Evolutionary conservation across 2,888 invertebrate genomes (phyloP).

Genomic region (Danaus chrysippus): DNA sequence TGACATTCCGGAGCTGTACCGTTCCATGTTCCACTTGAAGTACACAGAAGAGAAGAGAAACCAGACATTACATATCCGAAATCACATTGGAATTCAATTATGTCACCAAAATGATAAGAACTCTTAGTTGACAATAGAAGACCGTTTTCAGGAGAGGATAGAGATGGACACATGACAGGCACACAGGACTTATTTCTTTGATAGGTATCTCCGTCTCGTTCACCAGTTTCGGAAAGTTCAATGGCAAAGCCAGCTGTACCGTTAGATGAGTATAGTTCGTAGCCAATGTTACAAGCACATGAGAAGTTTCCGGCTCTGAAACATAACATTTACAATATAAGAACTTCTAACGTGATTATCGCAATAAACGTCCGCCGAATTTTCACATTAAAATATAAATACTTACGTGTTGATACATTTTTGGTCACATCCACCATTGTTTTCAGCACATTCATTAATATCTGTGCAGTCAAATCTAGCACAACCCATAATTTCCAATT

Average conservation of each 20-base stretch:
- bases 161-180: constrained; percentile 91
- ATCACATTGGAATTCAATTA: constrained; percentile 94
- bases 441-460: constrained; percentile 90
- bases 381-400: not conserved
- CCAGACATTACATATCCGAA: constrained; percentile 97
- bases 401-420: constrained; percentile 90
- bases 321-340: not conserved
- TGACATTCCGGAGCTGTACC: constrained; percentile 95
- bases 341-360: too few species aligned
- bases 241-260: constrained; percentile 94
- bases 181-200: constrained; percentile 97
- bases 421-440: constrained; percentile 95
- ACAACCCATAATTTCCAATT: constrained; percentile 95
- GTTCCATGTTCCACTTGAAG: constrained; percentile 95
- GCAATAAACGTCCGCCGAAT: constrained; percentile 7
- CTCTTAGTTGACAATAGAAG: constrained; percentile 88
- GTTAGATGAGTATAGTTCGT: constrained; percentile 90
- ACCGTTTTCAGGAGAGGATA: constrained; percentile 91
- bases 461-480: constrained; percentile 93
- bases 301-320: constrained; percentile 89
- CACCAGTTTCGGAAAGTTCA: constrained; percentile 90
- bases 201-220: constrained; percentile 92
- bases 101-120: constrained; percentile 92
- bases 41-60: constrained; percentile 90
- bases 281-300: constrained; percentile 95